Percentiles rank a stretch among this genome's conserved stretches.
These are phyloP conservation scores for Diploptera punctata DNA, from an alignment of 2,888 invertebrate genomes.

Conservation along the genomic window DNA sequence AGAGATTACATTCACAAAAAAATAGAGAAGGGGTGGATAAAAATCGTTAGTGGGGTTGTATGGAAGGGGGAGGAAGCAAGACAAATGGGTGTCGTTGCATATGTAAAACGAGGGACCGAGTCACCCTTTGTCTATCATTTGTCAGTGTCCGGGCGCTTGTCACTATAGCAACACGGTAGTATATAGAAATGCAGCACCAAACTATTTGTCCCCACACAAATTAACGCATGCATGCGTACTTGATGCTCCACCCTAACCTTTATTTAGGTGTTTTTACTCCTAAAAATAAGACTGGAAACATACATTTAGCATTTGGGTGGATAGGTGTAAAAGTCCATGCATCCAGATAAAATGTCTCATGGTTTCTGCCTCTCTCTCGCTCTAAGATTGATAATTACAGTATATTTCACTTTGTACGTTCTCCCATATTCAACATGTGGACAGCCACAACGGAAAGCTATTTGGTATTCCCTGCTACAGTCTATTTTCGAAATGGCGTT, in stretches of 20 bases:
- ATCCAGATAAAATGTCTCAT: not conserved
- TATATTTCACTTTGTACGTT: not conserved
- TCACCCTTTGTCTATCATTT: constrained; percentile 59
- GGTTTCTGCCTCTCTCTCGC: not conserved
- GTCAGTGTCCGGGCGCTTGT: constrained; percentile 52
- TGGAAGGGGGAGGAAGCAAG: constrained; percentile 49
- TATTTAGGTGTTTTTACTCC: not conserved
- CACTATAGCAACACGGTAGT: constrained; percentile 26
- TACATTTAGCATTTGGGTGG: not conserved
- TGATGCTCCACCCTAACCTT: not conserved
- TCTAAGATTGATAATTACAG: constrained; percentile 1
- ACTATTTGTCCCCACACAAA: constrained; percentile 13
- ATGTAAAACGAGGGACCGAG: constrained; percentile 58
- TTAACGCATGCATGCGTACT: constrained; percentile 22
- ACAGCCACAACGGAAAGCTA: too few species aligned
- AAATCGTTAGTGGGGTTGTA: constrained; percentile 24
- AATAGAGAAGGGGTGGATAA: constrained; percentile 21
- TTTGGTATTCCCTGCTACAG: too few species aligned
- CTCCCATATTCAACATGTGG: too few species aligned
- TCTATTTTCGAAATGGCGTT: too few species aligned
- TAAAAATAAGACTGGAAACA: not conserved
- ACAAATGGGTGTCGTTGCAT: constrained; percentile 60
- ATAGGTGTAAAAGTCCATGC: not conserved
- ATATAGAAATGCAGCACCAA: constrained; percentile 13
- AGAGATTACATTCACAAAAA: constrained; percentile 34